These are phyloP conservation scores for Bos taurus DNA, from an alignment of 2,113 vertebrate species.

Conservation along the genomic window ARS-UCD2.0 NC_037340.1:65433501-65434000, in stretches of 20 bases:
- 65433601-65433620: neutral
- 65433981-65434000: neutral
- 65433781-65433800: neutral
- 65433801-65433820: neutral
- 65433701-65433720: neutral
- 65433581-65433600: neutral
- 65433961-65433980: constrained; percentile 60
- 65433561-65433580: neutral
- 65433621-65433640: neutral
- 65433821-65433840: neutral
- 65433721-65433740: constrained; percentile 45
- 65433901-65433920: neutral
- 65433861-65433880: neutral
- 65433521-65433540: neutral
- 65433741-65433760: constrained; percentile 35
- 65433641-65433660: neutral
- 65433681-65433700: neutral
- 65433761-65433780: constrained; percentile 5
- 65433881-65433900: neutral
- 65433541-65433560: constrained; percentile 10
- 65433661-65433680: constrained; percentile 10
- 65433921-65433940: neutral
- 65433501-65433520: neutral
- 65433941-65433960: constrained; percentile 64
- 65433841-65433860: constrained; percentile 13